These are phyloP conservation scores for Heteractis magnifica DNA, from an alignment of 92 coral and sea anemone genomes.

Conservation along the genomic window DNA sequence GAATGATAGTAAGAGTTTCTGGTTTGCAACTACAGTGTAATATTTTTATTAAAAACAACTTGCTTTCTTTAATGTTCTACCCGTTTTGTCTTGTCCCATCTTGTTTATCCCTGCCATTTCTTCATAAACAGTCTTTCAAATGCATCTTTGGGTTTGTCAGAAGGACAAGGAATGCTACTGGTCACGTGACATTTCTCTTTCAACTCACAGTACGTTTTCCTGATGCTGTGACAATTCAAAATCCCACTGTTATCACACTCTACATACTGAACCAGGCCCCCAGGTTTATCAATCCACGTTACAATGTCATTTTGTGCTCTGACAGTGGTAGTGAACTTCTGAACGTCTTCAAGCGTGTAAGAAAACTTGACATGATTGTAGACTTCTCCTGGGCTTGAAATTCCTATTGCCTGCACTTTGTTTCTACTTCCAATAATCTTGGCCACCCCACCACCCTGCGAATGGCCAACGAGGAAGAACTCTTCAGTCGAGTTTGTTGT, in stretches of 20 bases:
- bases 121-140: background rate
- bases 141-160: background rate
- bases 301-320: constrained; percentile 58
- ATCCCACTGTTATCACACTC: constrained; percentile 37
- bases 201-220: background rate
- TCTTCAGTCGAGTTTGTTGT: constrained; percentile 20
- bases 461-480: constrained; percentile 60
- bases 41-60: background rate
- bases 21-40: background rate
- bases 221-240: constrained; percentile 51
- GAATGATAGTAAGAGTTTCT: no score
- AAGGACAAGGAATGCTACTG: background rate
- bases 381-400: constrained; percentile 69
- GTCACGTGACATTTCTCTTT: constrained; percentile 13
- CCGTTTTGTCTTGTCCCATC: background rate
- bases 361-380: constrained; percentile 55
- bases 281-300: constrained; percentile 69
- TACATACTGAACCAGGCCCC: constrained; percentile 72
- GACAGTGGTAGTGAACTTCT: constrained; percentile 63
- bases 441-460: constrained; percentile 72
- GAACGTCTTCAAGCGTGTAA: constrained; percentile 50
- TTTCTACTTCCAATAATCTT: constrained; percentile 67
- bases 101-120: background rate
- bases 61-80: background rate
- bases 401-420: constrained; percentile 43